Base-by-base conservation (phyloP, 2,113 vertebrate species). In the Paedocypris sp. region DNA sequence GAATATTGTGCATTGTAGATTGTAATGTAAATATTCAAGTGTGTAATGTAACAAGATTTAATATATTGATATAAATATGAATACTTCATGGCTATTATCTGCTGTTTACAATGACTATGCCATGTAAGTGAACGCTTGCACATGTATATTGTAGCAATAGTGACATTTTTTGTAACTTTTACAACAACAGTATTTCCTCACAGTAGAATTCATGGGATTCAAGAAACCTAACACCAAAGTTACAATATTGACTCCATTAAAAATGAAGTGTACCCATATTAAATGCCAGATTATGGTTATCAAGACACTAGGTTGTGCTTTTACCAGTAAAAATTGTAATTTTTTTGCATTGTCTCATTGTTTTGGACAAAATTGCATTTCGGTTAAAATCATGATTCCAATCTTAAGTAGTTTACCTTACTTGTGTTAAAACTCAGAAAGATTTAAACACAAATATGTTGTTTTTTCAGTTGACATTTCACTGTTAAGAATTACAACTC, bases 51-150 rank as follows among this genome's bases (percentile, higher is more conserved):
- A 25, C 71, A 77, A 73, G 35, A 61, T 39, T 23, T 69, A 77
- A 78, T 75, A 53, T 63, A 42, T 52, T 73, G 77, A 76, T 43
- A 42, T 31, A 43, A 29, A 43, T 58, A 53, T 69, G 66, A 52
- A 63, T 58, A 73, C 74, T 68, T 22, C 39, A 61, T 60, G 73
- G 68, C 57, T 68, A 63, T 58, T n/a, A 43, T 59, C 36, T 57
- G 69, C 66, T 75, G 54, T 73, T 72, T 69, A 74, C 75, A 47
- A 76, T 73, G 47, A 81, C 69, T 75, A 77, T 49, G 69, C 68
- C 79, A 73, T 71, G 81, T 75, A 81, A 77, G 77, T 73, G 73
- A 74, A 80, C 70, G 74, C 75, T 80, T 76, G 79, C 77, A 82
- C 79, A 79, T 56, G 41, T 58, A 68, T 75, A 79, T 53, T 70